Conservation (phyloP, 2,113 vertebrate species). For the Tychaedon coryphoeus region DNA sequence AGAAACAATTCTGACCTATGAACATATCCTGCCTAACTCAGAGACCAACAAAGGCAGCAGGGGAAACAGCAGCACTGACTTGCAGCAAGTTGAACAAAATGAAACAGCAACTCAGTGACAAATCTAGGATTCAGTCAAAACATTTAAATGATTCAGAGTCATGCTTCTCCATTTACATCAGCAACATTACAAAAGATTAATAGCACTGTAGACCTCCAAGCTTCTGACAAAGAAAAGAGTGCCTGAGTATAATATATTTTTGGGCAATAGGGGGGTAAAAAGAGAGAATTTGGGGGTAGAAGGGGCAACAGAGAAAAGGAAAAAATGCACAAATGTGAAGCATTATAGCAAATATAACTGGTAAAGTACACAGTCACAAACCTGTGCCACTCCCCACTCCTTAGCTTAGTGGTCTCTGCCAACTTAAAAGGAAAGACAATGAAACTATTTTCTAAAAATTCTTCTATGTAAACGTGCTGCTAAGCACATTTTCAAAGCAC, state of each 20-base stretch:
- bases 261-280: not conserved
- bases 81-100: not conserved
- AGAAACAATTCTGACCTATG: not conserved
- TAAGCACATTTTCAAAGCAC: not conserved
- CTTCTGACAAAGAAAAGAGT: not conserved
- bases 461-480: not conserved
- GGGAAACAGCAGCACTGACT: not conserved
- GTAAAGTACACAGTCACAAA: not conserved
- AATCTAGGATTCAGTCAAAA: slow-evolving; percentile 23
- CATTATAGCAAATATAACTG: not conserved
- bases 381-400: not conserved
- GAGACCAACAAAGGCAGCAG: not conserved
- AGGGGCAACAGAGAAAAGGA: not conserved
- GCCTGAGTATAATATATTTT: not conserved
- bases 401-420: not conserved
- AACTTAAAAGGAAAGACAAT: not conserved
- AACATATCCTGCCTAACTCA: not conserved
- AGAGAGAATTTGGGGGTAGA: fast-evolving
- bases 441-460: not conserved
- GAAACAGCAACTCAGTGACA: not conserved
- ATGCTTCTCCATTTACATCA: not conserved
- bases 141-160: not conserved
- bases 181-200: not conserved
- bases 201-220: not conserved
- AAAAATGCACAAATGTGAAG: not conserved